Conservation (phyloP, 1,140 invertebrate genomes). For the Meteorus sp. region DNA sequence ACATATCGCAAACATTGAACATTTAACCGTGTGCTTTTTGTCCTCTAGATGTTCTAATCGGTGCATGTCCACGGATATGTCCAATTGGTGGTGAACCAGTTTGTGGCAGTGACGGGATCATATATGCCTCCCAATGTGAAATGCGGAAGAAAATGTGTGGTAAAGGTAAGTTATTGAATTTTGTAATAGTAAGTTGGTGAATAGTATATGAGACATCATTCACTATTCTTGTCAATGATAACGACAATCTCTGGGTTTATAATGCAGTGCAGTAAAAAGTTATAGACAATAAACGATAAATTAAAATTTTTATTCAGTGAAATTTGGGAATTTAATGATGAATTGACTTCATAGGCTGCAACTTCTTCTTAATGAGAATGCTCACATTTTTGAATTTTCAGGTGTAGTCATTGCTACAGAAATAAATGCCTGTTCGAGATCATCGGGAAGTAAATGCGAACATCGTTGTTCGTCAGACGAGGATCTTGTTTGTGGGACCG, state of each 20-base stretch:
- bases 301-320: no score
- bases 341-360: no score
- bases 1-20: no score
- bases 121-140: constrained; percentile 88
- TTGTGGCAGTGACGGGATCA: constrained; percentile 83
- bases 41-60: constrained; percentile 58
- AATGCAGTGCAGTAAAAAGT: no score
- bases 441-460: constrained; percentile 75
- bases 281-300: no score
- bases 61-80: constrained; percentile 77
- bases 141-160: constrained; percentile 91
- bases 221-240: no score
- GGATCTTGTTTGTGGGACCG: constrained; percentile 88
- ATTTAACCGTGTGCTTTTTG: constrained; percentile 17
- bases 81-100: constrained; percentile 79
- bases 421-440: constrained; percentile 68
- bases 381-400: constrained; percentile 38
- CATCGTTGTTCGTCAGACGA: constrained; percentile 77
- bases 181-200: background rate
- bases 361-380: no score
- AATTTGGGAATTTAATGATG: no score
- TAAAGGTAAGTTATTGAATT: constrained; percentile 62
- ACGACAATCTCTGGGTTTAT: background rate
- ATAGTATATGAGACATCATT: background rate
- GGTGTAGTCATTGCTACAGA: constrained; percentile 64